A percentile compares a stretch with the other conserved stretches of the same genome.
These are phyloP conservation scores for Neoaliturus tenellus DNA, from an alignment of 2,888 invertebrate species.

Conservation along the genomic window DNA sequence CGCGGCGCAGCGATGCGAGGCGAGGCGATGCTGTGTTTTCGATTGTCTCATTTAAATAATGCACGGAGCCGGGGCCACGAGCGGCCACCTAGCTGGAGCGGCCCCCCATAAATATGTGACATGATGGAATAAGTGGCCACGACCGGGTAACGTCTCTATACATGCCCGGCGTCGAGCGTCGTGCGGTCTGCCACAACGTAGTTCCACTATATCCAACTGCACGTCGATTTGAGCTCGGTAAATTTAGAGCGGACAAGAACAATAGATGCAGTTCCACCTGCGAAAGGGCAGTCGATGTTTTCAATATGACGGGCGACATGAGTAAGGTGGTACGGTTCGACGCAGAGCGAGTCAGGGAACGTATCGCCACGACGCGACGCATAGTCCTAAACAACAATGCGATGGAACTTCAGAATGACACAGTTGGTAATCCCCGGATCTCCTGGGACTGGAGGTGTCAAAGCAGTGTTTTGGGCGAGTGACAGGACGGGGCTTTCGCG, in stretches of 20 bases:
- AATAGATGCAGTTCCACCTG: not conserved
- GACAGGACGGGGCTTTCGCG: not conserved
- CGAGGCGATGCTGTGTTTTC: conserved; percentile 39
- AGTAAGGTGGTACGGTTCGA: no score
- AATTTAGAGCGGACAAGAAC: not conserved
- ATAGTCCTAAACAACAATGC: no score
- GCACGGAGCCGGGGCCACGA: conserved; percentile 20
- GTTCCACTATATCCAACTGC: conserved; percentile 1
- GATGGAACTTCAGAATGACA: not conserved
- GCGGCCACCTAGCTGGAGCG: conserved; percentile 29
- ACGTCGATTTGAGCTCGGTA: not conserved
- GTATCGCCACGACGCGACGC: no score
- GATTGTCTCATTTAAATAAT: conserved; percentile 52
- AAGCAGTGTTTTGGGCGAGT: not conserved
- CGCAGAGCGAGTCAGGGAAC: no score
- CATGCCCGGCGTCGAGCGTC: conserved; percentile 6
- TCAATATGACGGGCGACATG: no score
- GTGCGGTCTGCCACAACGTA: conserved; percentile 8
- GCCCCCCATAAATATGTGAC: conserved; percentile 50
- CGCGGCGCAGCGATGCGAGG: conserved; percentile 7
- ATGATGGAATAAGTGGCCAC: conserved; percentile 51
- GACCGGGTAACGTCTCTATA: conserved; percentile 49
- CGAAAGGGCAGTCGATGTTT: not conserved
- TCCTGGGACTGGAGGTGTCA: not conserved
- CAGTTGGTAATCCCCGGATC: not conserved